Percentiles rank a stretch among this genome's conserved stretches.
Evolutionary conservation across 2,113 vertebrate genomes (phyloP).

Genomic region (Mionectes macconnelli): DNA sequence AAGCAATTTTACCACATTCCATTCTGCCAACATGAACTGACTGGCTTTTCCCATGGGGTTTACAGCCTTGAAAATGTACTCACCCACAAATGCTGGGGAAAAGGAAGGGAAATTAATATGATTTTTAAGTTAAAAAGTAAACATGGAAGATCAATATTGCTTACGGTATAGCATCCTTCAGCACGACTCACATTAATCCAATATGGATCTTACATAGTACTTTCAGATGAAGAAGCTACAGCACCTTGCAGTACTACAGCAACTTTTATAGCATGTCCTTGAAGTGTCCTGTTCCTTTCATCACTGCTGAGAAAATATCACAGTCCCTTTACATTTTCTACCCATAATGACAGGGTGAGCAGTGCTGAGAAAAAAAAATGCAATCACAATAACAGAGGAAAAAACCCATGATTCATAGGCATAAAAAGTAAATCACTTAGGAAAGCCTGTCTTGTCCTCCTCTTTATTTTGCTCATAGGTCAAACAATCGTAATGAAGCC

Average conservation of each 20-base stretch:
- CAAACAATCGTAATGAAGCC: constrained; percentile 43
- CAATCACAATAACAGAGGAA: constrained; percentile 21
- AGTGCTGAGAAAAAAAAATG: constrained; percentile 26
- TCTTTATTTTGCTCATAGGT: constrained; percentile 29
- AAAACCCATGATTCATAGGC: constrained; percentile 19
- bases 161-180: neutral
- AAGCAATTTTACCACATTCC: neutral
- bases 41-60: neutral
- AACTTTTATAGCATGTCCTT: constrained; percentile 21
- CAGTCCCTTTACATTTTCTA: constrained; percentile 32
- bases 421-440: constrained; percentile 29
- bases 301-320: constrained; percentile 30
- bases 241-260: constrained; percentile 11
- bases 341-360: constrained; percentile 39
- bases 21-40: neutral
- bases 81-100: neutral
- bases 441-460: constrained; percentile 22
- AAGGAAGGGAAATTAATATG: neutral
- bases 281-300: constrained; percentile 20
- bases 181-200: constrained; percentile 11
- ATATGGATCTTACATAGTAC: neutral
- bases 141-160: neutral
- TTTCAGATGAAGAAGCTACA: constrained; percentile 1
- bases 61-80: neutral
- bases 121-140: neutral